Evolutionary conservation across 2,888 invertebrate genomes (phyloP), one percentile per base, ranked within the genome.

Genomic region (Drosophila imparisetae): DNA sequence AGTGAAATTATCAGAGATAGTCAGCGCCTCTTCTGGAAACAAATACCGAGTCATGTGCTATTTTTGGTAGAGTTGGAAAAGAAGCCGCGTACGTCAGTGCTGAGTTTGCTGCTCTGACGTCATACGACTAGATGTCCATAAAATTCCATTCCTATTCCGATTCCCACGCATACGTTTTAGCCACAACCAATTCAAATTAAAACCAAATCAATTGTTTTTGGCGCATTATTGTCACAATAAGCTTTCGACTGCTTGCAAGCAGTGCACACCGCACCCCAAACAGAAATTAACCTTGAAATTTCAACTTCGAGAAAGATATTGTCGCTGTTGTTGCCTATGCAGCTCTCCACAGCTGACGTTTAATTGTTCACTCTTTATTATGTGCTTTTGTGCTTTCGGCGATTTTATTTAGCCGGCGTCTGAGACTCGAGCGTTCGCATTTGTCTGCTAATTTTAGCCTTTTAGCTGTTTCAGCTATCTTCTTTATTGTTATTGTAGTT

Each of bases 371-470:
- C 45, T 24, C 8, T 24, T 45, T 24, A 15, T 24, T 45, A 24
- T 24, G 4, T 24, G 45, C 15, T 45, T 45, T 45, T 36, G 27
- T 36, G 72, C 72, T 67, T 65, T 48, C 34, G 38, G 27, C 42
- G 38, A 69, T 59, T 66, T 69, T 74, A 73, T 85, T 86, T 86
- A 83, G 85, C 87, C 83, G 84, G 84, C 76, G 65, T 82, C 69
- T 68, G 55, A 72, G 64, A 59, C 52, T 65, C 53, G 34, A 34
- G 24, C 48, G 58, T 66, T 81, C 68, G 61, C 72, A 81, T 72
- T 84, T 83, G 74, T 53, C 66, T 63, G 82, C 89, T 89, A 89
- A 89, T 74, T 90, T 80, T 89, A 89, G 89, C 78, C 65, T 80
- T 85, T 89, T 85, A 90, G 90, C 88, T 83, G 79, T 80, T 80